Base-by-base conservation (phyloP, 2,888 invertebrate genomes). In the Drosophila mercatorum region DNA sequence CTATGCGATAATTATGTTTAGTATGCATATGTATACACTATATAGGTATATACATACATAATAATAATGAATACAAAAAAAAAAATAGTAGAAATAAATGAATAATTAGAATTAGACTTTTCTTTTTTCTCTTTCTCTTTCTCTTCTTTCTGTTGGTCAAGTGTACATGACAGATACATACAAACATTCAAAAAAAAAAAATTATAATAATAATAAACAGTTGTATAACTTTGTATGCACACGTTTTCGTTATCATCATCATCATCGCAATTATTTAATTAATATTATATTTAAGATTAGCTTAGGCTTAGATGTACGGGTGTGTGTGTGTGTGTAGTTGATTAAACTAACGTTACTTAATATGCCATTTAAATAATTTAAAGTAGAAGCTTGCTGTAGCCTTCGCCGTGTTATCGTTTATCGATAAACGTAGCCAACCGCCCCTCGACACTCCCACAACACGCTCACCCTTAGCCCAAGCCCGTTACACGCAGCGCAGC, bases 1-100 rank as follows among this genome's bases (percentile, higher is more conserved):
- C 80, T 85, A 82, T 62, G 68, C 86, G 86, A 67, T 79, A 88
- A 79, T 83, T 83, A 81, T 77, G 81, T 88, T 70, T 86, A 75
- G 66, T 82, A 80, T 68, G 52, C 61, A 55, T 65, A 53, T 61
- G 56, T 70, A 64, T 78, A 74, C 66, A 63, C 41, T 53, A 53
- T 38, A 38, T 53, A 26, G 36, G 38, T 28, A 55, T 28, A 55
- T 55, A 72, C 44, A 74, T 63, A 68, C 43, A 59, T 61, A 46
- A 63, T 62, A 43, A 59, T 53, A 63, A 78, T 69, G 53, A 68
- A 68, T 73, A 60, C 22, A 61, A 56, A 22, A 70, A 61, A 56
- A 61, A 78, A 66, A 79, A 78, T 59, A 59, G 66, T 64, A 52
- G 22, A 28, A 55, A 47, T 79, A 80, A 78, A 78, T 65, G 68